These are phyloP conservation scores for Acanthaster planci DNA, from an alignment of 35 echinoderm and acorn worm genomes.

Conservation along the genomic window DNA sequence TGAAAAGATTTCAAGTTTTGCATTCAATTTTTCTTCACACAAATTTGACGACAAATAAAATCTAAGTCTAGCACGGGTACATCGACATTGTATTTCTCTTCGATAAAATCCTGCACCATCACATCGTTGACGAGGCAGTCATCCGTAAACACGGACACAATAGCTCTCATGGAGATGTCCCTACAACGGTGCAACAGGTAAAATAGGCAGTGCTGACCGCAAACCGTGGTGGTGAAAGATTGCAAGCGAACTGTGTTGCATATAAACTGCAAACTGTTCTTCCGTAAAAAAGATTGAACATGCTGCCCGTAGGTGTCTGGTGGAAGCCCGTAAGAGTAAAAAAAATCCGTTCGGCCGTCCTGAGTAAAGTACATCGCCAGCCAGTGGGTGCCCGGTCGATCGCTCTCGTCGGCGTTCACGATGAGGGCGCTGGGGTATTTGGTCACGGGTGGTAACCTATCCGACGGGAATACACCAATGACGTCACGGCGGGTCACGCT, in stretches of 20 bases:
- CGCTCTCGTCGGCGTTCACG: too few species aligned
- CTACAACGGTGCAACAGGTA: slow-evolving; percentile 28
- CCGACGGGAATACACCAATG: too few species aligned
- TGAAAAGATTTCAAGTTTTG: too few species aligned
- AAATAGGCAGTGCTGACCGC: slow-evolving; percentile 57
- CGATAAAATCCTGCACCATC: not conserved
- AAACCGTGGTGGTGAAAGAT: slow-evolving; percentile 33
- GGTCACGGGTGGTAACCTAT: too few species aligned
- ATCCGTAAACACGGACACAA: not conserved
- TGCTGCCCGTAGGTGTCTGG: slow-evolving; percentile 14
- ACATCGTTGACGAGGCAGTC: not conserved
- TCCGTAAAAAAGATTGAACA: slow-evolving; percentile 17
- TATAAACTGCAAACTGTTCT: not conserved
- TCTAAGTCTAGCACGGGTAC: too few species aligned
- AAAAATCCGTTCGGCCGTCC: slow-evolving; percentile 23
- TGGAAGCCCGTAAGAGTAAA: slow-evolving; percentile 42
- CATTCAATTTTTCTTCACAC: too few species aligned
- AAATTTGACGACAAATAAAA: too few species aligned
- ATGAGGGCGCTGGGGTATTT: too few species aligned
- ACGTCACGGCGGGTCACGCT: slow-evolving; percentile 19
- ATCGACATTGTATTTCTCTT: not conserved
- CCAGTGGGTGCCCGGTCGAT: too few species aligned
- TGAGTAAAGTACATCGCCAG: slow-evolving; percentile 33
- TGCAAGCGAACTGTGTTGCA: slow-evolving; percentile 24
- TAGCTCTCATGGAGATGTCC: slow-evolving; percentile 10